Evolutionary conservation across 1,140 invertebrate genomes (phyloP), one percentile per base, ranked within the genome.

Genomic region (Spodoptera litura): DNA sequence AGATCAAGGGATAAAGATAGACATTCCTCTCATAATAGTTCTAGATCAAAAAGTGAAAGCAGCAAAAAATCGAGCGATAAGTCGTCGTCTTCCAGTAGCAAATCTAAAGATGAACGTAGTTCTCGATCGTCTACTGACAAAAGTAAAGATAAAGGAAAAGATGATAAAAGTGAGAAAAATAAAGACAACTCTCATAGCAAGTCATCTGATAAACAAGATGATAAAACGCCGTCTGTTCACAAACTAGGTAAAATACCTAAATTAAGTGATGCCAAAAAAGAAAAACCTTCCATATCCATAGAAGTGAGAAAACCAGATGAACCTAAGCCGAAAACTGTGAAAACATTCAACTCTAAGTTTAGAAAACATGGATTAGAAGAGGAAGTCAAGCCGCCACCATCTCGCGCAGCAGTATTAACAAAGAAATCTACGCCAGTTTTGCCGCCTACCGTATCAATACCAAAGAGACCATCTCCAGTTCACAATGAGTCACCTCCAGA

Each of bases 301-400:
- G 97, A 98, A 94, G 96, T 96, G 78, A 94, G 97, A 62, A 97
- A 97, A 91, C 96, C 96, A 83, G 95, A 95, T 78, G 96, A 97
- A 77, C 90, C 95, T 4, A 95, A 95, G 82, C 96, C 97, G 1
- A 98, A 98, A 94, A 98, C 97, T 56, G 98, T 98, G 5, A 98
- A 98, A 95, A 97, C 97, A 3, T 98, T 97, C 88, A 97, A 98
- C 93, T 97, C 97, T 0, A 98, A 98, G 93, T 98, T 98, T 93
- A 96, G 98, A 73, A 98, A 97, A 51, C 98, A 97, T 82, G 98
- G 97, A 38, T 90, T 98, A 51, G 97, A 97, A 87, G 97, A 98
- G 90, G 97, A 97, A 94, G 95, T 96, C 4, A 97, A 97, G 90
- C 97, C 97, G 52, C 97, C 97, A 20, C 97, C 97, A 35, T 96